Conservation (phyloP, 2,797 vertebrate species). For the Gallinago stenura region DNA sequence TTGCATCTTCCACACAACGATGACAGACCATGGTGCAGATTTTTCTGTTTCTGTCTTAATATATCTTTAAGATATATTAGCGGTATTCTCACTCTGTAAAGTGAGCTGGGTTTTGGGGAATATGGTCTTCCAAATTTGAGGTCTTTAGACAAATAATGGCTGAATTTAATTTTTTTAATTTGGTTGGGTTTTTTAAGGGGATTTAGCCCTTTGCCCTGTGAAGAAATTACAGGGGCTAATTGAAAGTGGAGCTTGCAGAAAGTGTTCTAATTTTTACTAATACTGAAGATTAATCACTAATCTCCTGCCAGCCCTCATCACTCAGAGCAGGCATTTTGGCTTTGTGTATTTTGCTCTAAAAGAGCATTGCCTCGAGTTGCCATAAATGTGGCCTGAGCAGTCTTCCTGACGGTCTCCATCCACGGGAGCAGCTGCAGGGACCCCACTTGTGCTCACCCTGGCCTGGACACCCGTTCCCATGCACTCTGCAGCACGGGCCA, state of each 20-base stretch:
- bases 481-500: neutral
- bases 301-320: neutral
- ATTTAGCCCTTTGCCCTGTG: neutral
- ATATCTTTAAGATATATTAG: neutral
- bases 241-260: neutral
- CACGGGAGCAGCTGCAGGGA: fast-evolving
- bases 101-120: fast-evolving
- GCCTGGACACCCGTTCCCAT: fast-evolving
- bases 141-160: neutral
- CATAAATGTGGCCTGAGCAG: neutral
- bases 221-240: neutral
- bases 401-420: neutral
- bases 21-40: neutral
- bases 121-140: neutral
- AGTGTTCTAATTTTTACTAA: neutral
- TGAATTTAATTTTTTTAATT: neutral
- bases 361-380: neutral
- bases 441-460: fast-evolving
- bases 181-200: neutral
- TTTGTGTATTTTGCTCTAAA: neutral
- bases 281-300: neutral
- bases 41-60: neutral
- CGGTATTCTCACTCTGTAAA: neutral
- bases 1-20: neutral
- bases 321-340: neutral